Percentiles rank a stretch among this genome's conserved stretches.
Conservation (phyloP, 2,888 invertebrate genomes). For the Drosophila conformis region DNA sequence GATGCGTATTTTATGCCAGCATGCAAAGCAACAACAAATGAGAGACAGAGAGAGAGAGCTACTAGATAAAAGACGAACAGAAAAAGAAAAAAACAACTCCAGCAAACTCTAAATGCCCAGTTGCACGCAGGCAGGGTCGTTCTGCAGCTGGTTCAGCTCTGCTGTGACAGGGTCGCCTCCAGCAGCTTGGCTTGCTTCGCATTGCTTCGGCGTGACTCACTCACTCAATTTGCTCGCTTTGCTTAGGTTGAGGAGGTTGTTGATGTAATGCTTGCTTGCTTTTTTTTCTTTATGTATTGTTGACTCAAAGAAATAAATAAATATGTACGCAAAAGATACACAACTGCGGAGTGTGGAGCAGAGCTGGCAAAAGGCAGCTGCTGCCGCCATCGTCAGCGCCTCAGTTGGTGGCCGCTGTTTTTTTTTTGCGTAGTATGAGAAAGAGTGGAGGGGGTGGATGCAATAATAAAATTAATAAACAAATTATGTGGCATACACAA, state of each 20-base stretch:
- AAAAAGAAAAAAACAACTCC: neutral
- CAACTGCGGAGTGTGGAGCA: conserved; percentile 7
- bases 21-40: conserved; percentile 23
- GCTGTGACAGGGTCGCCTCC: conserved; percentile 47
- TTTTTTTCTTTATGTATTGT: conserved; percentile 42
- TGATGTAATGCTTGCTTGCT: conserved; percentile 49
- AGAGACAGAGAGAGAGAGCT: conserved; percentile 2
- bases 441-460: neutral
- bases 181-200: conserved; percentile 35
- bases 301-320: conserved; percentile 29
- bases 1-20: conserved; percentile 39
- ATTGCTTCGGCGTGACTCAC: conserved; percentile 55
- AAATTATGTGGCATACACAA: conserved; percentile 44
- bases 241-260: conserved; percentile 53
- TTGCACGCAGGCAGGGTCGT: conserved; percentile 37
- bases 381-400: conserved; percentile 47
- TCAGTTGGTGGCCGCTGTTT: conserved; percentile 62
- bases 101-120: neutral
- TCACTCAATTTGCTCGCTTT: neutral
- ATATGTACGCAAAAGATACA: conserved; percentile 9
- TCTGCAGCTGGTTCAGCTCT: conserved; percentile 43
- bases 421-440: conserved; percentile 15
- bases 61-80: conserved; percentile 35
- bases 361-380: conserved; percentile 24
- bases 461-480: conserved; percentile 57